Percentiles rank a stretch among this genome's conserved stretches.
Conservation (phyloP, 2,113 vertebrate genomes). For the Nothoprocta perdicaria region DNA sequence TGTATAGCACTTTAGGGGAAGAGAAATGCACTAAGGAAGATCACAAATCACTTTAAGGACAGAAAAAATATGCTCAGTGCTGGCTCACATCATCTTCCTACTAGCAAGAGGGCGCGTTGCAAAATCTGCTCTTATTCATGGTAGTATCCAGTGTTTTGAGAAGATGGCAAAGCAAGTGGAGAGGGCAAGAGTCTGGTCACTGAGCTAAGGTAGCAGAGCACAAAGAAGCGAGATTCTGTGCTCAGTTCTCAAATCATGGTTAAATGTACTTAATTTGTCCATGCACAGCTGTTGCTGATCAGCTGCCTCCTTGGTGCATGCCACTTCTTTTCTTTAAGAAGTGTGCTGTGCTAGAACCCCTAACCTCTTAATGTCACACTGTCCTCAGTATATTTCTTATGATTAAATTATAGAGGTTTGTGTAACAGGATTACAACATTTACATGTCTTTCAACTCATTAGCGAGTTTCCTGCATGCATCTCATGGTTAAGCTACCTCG, state of each 20-base stretch:
- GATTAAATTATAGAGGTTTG: background rate
- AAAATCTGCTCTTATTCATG: background rate
- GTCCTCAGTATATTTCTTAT: background rate
- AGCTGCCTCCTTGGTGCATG: background rate
- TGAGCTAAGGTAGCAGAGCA: background rate
- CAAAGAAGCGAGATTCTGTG: background rate
- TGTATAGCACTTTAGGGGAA: background rate
- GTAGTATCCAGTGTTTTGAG: background rate
- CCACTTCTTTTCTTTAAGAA: too few species aligned
- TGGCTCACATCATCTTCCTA: background rate
- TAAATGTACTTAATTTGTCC: background rate
- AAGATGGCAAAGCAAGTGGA: background rate
- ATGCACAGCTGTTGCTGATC: background rate
- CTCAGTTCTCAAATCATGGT: background rate
- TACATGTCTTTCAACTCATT: background rate
- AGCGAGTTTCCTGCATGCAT: background rate
- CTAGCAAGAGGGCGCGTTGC: accelerated
- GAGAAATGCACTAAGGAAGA: background rate
- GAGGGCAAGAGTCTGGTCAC: background rate
- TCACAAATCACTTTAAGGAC: background rate
- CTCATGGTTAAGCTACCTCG: background rate
- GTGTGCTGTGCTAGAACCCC: background rate
- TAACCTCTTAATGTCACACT: background rate
- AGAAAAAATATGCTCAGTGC: background rate
- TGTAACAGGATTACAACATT: background rate